These are phyloP conservation scores for Onychostruthus taczanowskii DNA, from an alignment of 2,113 vertebrate species.

Conservation along the genomic window DNA sequence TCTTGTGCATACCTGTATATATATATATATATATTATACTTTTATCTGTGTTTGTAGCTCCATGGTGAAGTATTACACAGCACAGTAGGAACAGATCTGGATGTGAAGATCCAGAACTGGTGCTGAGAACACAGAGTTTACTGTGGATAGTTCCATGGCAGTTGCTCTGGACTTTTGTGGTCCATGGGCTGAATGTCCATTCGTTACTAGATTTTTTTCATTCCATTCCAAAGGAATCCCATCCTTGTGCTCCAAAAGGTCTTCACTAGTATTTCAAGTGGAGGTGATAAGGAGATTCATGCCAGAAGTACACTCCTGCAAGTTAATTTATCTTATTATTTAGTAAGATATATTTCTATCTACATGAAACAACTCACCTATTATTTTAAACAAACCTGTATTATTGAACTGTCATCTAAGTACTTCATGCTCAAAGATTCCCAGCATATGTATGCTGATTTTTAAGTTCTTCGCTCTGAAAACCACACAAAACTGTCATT, in stretches of 20 bases:
- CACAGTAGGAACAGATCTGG: not conserved
- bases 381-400: not conserved
- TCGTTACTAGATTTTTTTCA: not conserved
- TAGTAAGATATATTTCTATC: not conserved
- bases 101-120: not conserved
- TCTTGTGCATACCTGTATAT: not conserved
- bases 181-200: not conserved
- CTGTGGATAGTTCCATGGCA: accelerated
- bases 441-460: not conserved
- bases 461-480: not conserved
- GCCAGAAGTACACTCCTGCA: not conserved
- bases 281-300: not conserved
- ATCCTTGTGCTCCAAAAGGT: not conserved
- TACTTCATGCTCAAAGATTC: not conserved
- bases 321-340: not conserved
- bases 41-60: not conserved
- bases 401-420: not conserved
- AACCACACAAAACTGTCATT: not conserved
- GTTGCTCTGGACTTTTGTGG: not conserved
- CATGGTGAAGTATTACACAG: not conserved
- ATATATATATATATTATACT: not conserved
- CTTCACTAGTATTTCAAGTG: not conserved
- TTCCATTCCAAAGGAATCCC: not conserved
- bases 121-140: not conserved
- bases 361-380: not conserved